These are phyloP conservation scores for Agapornis roseicollis DNA, from an alignment of 2,113 vertebrate species.

Conservation along the genomic window DNA sequence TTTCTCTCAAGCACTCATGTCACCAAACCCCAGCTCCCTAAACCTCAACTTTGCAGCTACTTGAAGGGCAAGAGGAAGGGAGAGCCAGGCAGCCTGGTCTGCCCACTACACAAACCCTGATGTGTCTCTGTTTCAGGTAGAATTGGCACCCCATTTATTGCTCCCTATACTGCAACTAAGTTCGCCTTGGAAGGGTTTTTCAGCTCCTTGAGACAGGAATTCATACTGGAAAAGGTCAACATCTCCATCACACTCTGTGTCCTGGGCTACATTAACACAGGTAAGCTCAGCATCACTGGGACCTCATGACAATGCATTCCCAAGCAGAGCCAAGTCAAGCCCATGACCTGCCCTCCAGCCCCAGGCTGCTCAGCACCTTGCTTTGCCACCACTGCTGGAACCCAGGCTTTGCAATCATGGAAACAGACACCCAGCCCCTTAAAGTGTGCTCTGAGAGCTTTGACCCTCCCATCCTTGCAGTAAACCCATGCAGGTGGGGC, in stretches of 20 bases:
- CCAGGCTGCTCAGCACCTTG: not conserved
- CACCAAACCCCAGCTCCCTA: not conserved
- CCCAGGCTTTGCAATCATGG: not conserved
- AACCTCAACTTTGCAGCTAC: not conserved
- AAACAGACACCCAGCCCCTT: fast-evolving
- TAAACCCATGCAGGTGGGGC: not conserved
- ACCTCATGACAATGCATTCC: fast-evolving
- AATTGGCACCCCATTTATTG: not conserved
- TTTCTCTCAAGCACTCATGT: not conserved
- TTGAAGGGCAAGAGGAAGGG: not conserved
- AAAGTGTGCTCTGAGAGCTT: fast-evolving
- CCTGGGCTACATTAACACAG: constrained; percentile 78
- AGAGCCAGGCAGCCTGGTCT: not conserved
- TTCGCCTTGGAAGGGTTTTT: constrained; percentile 80
- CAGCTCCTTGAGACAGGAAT: constrained; percentile 69
- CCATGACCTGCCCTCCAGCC: fast-evolving
- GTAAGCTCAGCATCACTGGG: constrained; percentile 4
- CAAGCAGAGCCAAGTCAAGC: not conserved
- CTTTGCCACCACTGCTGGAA: not conserved
- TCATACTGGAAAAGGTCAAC: constrained; percentile 60
- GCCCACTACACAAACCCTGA: not conserved
- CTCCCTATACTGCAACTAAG: constrained; percentile 74
- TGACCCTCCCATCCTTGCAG: not conserved
- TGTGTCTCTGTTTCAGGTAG: constrained; percentile 60
- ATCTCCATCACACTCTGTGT: constrained; percentile 78